Percentiles rank a stretch among this genome's conserved stretches.
Evolutionary conservation across 2,888 invertebrate species (phyloP).

Genomic region (Chironomus tentans): DNA sequence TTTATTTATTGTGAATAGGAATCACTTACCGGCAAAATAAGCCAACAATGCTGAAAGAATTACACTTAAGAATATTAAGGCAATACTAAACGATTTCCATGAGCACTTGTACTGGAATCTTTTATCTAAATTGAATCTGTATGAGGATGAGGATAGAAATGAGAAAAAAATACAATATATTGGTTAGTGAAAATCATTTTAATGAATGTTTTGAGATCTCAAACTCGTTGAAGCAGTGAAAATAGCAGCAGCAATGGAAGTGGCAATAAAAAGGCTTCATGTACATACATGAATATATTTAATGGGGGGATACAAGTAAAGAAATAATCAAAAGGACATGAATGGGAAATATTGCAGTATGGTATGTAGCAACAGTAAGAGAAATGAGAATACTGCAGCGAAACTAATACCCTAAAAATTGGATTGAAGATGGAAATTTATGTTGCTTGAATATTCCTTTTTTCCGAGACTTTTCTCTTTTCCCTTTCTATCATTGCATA

Average conservation of each 20-base stretch:
- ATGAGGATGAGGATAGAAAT: slow-evolving; percentile 27
- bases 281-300: no score
- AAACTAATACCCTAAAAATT: slow-evolving; percentile 2
- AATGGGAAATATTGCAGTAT: slow-evolving; percentile 1
- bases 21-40: slow-evolving; percentile 82
- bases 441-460: neutral
- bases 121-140: slow-evolving; percentile 81
- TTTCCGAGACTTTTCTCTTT: no score
- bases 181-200: neutral
- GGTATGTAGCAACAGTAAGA: no score
- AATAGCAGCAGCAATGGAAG: neutral
- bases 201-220: neutral
- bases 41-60: slow-evolving; percentile 86
- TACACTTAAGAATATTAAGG: slow-evolving; percentile 82
- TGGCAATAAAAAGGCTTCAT: neutral
- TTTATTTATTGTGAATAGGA: neutral
- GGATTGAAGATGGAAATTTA: slow-evolving; percentile 22
- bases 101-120: slow-evolving; percentile 88
- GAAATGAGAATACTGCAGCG: neutral
- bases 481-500: neutral
- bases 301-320: no score
- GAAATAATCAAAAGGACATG: slow-evolving; percentile 1
- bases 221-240: neutral
- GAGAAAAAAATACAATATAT: neutral
- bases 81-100: slow-evolving; percentile 93